Conservation (phyloP, 37 sponge, comb jelly and placozoan species). For the Ianthella basta region DNA sequence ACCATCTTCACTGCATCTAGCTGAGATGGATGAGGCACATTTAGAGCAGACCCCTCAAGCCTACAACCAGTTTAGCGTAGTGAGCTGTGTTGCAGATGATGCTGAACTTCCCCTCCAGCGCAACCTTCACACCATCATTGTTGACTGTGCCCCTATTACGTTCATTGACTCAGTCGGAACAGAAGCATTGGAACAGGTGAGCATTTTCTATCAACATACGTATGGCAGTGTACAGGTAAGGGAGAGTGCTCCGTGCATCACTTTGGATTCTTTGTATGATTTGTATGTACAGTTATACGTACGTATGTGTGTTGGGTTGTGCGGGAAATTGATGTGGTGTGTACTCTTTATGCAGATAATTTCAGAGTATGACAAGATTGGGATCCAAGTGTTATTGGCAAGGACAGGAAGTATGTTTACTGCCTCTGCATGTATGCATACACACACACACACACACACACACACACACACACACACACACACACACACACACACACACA, state of each 20-base stretch:
- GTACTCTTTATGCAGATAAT: constrained; percentile 42
- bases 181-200: constrained; percentile 62
- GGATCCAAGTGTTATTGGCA: constrained; percentile 66
- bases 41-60: too few species aligned
- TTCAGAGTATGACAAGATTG: constrained; percentile 47
- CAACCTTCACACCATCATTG: constrained; percentile 72
- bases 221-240: background rate
- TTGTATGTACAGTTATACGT: background rate
- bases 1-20: background rate
- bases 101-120: constrained; percentile 27
- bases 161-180: constrained; percentile 74
- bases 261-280: background rate
- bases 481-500: background rate
- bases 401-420: constrained; percentile 29
- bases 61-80: background rate
- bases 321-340: background rate
- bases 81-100: constrained; percentile 35
- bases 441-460: background rate
- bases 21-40: background rate
- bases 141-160: constrained; percentile 79
- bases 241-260: background rate
- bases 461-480: background rate
- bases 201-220: background rate
- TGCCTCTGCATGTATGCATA: background rate
- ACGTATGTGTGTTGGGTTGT: background rate